Base-by-base conservation (phyloP, 2,888 invertebrate species). In the Quadriops clusia region DNA sequence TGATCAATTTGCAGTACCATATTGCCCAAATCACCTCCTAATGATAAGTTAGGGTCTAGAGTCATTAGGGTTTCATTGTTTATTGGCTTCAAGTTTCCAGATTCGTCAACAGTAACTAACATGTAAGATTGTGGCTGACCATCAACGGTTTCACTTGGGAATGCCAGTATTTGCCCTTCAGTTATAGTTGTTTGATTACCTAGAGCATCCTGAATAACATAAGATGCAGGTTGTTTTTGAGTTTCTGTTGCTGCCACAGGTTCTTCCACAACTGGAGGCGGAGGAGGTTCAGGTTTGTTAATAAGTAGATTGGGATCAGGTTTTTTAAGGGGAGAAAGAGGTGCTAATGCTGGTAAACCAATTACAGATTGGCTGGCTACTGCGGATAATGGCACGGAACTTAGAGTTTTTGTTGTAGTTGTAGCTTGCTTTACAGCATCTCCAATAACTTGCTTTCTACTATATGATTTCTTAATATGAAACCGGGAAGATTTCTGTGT, bases 51-150 rank as follows among this genome's bases (percentile, higher is more conserved):
- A 1, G 68, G 65, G 51, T 68, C 68, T 22, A 68, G 45, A 1
- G 67, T 63, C 59, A 77, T 67, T 23, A 78, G 55, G 3, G 77
- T 70, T 35, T 75, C 75, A 46, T 78, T 77, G 51, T 81, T 80
- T 21, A 83, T 65, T 1, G 80, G 78, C 11, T 75, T 75, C 31
- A 77, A 67, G 24, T 74, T 74, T 23, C 80, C 75, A 32, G 73
- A 70, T 41, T 79, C 77, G 44, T 77, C 77, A n/a, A 78, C 64
- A 2, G 73, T 67, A 38, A 83, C 77, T 17, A 83, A 64, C 53
- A 79, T 77, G 51, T 80, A 81, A 1, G 76, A 74, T 36, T 79
- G 78, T 1, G 74, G 70, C 14, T 78, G 75, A 4, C 81, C 80
- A 29, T 78, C 78, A 35, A 74, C 70, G 42, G 74, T 74, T 44